Conservation (phyloP, 1,140 invertebrate species). For the Coboldia fuscipes region DNA sequence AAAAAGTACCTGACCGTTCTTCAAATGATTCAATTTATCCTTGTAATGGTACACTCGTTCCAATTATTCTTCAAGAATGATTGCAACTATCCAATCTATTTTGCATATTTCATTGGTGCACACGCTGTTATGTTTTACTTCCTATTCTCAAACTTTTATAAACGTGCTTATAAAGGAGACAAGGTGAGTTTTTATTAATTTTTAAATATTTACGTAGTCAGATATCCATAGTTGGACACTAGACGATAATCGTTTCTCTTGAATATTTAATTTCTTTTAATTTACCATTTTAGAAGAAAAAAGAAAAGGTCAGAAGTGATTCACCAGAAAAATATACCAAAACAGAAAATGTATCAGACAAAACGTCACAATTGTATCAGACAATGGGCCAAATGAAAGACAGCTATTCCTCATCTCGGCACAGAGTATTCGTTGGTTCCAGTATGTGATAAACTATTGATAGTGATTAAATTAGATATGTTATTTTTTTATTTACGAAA, state of each 20-base stretch:
- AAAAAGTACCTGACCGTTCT: constrained; percentile 76
- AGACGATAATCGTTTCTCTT: background rate
- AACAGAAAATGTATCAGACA: too few species aligned
- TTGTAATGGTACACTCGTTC: constrained; percentile 59
- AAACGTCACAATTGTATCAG: constrained; percentile 1
- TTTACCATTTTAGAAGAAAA: too few species aligned
- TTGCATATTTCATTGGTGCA: constrained; percentile 45
- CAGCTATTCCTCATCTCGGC: background rate
- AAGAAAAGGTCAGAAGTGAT: too few species aligned
- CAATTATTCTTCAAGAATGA: constrained; percentile 61
- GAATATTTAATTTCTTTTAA: background rate
- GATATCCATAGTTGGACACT: background rate
- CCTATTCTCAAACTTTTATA: constrained; percentile 58
- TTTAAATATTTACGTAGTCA: background rate
- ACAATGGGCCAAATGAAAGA: constrained; percentile 2
- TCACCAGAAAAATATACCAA: too few species aligned
- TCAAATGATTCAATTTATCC: constrained; percentile 72
- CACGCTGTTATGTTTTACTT: constrained; percentile 62
- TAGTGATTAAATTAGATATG: background rate
- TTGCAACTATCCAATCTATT: constrained; percentile 60
- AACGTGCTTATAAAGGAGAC: constrained; percentile 31
- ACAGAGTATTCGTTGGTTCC: constrained; percentile 4
- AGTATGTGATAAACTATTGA: too few species aligned
- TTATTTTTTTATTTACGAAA: background rate
- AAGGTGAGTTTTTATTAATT: constrained; percentile 7